Base-by-base conservation (phyloP, 1,140 invertebrate genomes). In the Ceratoteleas bidentatus region DNA sequence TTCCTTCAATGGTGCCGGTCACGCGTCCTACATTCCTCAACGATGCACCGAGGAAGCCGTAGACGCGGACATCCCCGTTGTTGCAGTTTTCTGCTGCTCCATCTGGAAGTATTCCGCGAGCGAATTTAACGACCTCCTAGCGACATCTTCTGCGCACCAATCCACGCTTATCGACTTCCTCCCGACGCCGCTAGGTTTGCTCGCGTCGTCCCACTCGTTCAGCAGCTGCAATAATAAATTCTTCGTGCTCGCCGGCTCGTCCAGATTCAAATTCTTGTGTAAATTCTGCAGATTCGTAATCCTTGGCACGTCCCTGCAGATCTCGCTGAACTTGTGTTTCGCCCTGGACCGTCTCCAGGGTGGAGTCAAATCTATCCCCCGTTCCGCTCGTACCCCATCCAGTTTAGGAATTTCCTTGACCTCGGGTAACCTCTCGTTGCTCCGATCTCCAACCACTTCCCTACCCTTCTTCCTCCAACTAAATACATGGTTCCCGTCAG, bases 201-300 rank as follows among this genome's bases (percentile, higher is more conserved):
- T 77, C 0, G 85, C 92, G 52, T 95, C 94, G 2, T 94, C 94
- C 94, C 95, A 96, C 87, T 95, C 95, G 64, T 95, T 94, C 36
- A 96, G 86, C 47, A 96, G 88, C 88, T 95, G 94, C 14, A 96
- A 85, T 33, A 96, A 86, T 14, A 96, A 91, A 86, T 96, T 94
- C 88, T 96, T 95, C 8, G 95, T 95, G 74, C 93, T 94, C 6
- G 85, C 81, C 5, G 90, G 90, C 16, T 92, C 91, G 15, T 92
- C 87, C 3, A 92, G 72, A 61, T 87, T 90, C 64, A 90, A 76
- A 36, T 36, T 36, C 34, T 36, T 36, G 64, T 91, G 91, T 3
- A 91, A 15, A 33, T 90, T 82, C 1, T 84, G 86, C 4, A 91
- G 69, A 53, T 86, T 90, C 5, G 89, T 88, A 14, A 91, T 90